phyloP scores from a whole-genome alignment of 1,140 invertebrate genomes.

The Acromyrmex heyeri region DNA sequence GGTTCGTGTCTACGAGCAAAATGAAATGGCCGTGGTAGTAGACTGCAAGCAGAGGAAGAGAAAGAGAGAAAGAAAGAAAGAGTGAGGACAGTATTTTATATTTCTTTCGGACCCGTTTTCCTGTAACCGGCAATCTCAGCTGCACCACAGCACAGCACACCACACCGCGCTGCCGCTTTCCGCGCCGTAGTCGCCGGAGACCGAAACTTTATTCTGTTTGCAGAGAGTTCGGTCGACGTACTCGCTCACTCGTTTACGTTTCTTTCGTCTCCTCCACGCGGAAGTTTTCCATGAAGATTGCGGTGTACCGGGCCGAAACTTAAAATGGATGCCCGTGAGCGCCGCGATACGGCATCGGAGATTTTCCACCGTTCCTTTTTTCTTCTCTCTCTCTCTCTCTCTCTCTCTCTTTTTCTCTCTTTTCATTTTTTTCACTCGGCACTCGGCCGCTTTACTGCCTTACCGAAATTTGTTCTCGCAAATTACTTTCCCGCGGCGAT shows the following conservation, averaged over 20 bases:
- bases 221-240: conserved; percentile 37
- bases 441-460: neutral
- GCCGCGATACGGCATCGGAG: conserved; percentile 47
- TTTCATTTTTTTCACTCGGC: neutral
- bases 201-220: conserved; percentile 70
- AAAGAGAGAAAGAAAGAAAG: neutral
- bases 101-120: conserved; percentile 54
- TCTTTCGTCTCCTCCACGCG: conserved; percentile 48
- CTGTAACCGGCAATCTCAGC: conserved; percentile 62
- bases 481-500: conserved; percentile 37
- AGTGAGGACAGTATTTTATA: conserved; percentile 54
- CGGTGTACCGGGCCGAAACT: conserved; percentile 65
- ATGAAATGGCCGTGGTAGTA: conserved; percentile 10
- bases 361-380: conserved; percentile 21
- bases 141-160: neutral
- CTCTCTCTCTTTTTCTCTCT: neutral
- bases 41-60: neutral
- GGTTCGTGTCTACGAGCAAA: conserved; percentile 45
- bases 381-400: neutral
- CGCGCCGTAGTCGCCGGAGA: conserved; percentile 18
- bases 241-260: conserved; percentile 31
- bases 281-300: conserved; percentile 70
- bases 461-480: conserved; percentile 57
- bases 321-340: conserved; percentile 65
- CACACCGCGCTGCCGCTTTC: conserved; percentile 13